phyloP scores from a whole-genome alignment of 1,140 invertebrate species.

The Maniola jurtina region DNA sequence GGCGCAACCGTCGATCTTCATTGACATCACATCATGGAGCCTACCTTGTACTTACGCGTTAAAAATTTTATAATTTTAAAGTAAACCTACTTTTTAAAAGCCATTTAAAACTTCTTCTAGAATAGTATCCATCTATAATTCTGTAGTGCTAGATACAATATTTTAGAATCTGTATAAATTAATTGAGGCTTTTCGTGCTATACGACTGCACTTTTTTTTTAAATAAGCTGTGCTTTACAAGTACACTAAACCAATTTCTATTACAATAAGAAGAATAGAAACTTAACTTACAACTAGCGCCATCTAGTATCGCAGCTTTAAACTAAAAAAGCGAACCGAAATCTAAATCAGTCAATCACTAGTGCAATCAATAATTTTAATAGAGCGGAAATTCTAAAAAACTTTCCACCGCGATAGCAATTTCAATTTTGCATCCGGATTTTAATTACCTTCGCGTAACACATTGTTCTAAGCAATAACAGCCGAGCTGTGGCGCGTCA shows the following conservation, averaged over 20 bases:
- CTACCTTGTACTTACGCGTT: too few relatives aligned
- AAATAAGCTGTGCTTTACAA: too few relatives aligned
- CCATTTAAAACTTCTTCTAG: too few relatives aligned
- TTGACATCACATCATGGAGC: background rate
- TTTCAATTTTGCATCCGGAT: conserved; percentile 5
- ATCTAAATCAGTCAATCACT: background rate
- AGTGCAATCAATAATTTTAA: conserved; percentile 11
- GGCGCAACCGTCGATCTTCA: background rate
- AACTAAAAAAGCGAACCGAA: background rate
- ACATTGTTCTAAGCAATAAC: conserved; percentile 9
- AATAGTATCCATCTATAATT: too few relatives aligned
- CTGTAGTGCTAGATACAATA: too few relatives aligned
- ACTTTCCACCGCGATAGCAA: background rate
- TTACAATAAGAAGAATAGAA: too few relatives aligned
- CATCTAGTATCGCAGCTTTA: conserved; percentile 20
- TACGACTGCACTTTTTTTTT: too few relatives aligned
- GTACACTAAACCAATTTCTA: too few relatives aligned
- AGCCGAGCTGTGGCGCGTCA: conserved; percentile 35
- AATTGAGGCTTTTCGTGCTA: too few relatives aligned
- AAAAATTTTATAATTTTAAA: too few relatives aligned
- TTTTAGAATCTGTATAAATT: too few relatives aligned
- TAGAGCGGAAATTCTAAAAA: conserved; percentile 13
- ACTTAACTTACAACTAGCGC: conserved; percentile 11
- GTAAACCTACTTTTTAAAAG: too few relatives aligned
- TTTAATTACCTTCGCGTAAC: conserved; percentile 25